These are phyloP conservation scores for Zhuqinia jingwanae DNA, from an alignment of 2,888 invertebrate species.

Conservation along the genomic window DNA sequence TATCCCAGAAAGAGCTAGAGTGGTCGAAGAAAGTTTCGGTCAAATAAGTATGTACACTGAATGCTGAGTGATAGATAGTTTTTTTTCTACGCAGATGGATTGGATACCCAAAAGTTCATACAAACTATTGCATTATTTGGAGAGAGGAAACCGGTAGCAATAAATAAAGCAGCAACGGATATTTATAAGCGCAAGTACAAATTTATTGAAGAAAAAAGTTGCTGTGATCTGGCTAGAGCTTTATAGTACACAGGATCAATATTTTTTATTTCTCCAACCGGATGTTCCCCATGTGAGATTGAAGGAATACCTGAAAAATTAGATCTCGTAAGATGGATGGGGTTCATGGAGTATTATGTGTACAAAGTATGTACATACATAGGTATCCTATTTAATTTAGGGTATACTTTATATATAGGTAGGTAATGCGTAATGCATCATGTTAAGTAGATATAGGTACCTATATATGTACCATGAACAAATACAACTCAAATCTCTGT, in stretches of 20 bases:
- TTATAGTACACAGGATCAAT: neutral
- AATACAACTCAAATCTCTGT: neutral
- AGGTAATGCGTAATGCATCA: no score
- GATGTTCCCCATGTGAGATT: neutral
- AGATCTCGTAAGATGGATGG: neutral
- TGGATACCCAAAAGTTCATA: neutral
- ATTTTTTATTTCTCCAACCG: neutral
- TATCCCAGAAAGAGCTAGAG: no score
- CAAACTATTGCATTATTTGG: neutral
- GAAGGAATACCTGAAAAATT: neutral
- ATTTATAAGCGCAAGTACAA: slow-evolving; percentile 21
- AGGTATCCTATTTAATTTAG: no score
- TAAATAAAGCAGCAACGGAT: slow-evolving; percentile 46
- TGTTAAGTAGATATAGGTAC: no score
- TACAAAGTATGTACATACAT: no score
- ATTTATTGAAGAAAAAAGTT: neutral
- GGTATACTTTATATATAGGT: no score
- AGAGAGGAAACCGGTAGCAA: slow-evolving; percentile 38
- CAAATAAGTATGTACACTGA: neutral
- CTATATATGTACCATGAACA: no score
- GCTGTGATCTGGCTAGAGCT: neutral
- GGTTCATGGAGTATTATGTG: neutral
- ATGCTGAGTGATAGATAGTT: neutral
- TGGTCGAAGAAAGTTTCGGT: slow-evolving; percentile 3
- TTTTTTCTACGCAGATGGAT: neutral